These are phyloP conservation scores for Smutsia temminckii DNA, from an alignment of 2,797 vertebrate genomes.

Conservation along the genomic window DNA sequence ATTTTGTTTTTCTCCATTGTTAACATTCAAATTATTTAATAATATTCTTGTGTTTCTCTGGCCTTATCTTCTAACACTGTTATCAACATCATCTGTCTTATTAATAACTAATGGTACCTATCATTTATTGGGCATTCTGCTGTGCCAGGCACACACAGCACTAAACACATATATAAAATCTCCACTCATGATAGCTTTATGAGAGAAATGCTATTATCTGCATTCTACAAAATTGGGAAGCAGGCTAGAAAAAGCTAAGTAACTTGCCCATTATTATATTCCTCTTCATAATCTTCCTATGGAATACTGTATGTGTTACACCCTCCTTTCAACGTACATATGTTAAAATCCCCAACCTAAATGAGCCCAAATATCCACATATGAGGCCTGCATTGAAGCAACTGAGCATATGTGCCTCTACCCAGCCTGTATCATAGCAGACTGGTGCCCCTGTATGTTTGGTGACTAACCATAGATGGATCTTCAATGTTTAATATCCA, in stretches of 20 bases:
- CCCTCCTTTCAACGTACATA: background rate
- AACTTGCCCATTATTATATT: background rate
- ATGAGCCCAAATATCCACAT: background rate
- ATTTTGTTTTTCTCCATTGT: background rate
- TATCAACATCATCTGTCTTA: background rate
- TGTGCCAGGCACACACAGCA: background rate
- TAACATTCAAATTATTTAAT: background rate
- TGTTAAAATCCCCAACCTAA: background rate
- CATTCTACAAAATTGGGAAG: background rate
- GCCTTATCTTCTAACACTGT: background rate
- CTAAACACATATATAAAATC: background rate
- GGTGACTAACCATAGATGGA: background rate
- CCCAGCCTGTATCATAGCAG: background rate
- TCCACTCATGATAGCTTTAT: background rate
- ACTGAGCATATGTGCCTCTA: fast-evolving
- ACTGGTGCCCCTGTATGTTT: background rate
- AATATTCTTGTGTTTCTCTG: background rate
- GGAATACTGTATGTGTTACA: background rate
- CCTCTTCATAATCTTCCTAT: background rate
- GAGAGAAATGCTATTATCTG: background rate
- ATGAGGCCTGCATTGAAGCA: background rate
- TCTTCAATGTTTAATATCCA: background rate
- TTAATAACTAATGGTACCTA: background rate
- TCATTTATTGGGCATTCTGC: conserved; percentile 5
- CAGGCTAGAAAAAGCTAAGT: background rate